Evolutionary conservation across 37 sponge, comb jelly and placozoan species (phyloP).

Genomic region (Diacarnus erythraeanus): DNA sequence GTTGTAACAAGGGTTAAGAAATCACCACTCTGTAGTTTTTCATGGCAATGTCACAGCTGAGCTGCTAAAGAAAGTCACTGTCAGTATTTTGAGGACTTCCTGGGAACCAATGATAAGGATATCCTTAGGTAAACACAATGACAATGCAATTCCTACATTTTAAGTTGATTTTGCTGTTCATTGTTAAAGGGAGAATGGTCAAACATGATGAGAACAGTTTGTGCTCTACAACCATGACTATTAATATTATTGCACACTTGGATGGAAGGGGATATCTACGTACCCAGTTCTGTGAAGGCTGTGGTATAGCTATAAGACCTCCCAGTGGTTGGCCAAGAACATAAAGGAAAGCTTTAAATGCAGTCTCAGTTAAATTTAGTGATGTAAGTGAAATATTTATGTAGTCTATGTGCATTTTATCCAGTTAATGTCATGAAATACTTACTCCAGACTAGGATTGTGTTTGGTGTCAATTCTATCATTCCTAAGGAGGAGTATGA

Average conservation of each 20-base stretch:
- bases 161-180: no score
- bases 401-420: constrained; percentile 48
- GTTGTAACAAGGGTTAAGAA: constrained; percentile 31
- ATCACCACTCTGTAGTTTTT: constrained; percentile 3
- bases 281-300: constrained; percentile 18
- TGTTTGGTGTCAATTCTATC: constrained; percentile 32
- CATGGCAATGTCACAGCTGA: constrained; percentile 24
- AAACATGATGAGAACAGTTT: no score
- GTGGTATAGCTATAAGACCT: neutral
- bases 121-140: constrained; percentile 33
- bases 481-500: constrained; percentile 36
- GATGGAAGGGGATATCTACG: no score
- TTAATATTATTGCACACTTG: no score
- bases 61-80: constrained; percentile 8
- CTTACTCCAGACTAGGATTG: neutral
- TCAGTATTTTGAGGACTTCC: constrained; percentile 55
- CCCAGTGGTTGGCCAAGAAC: constrained; percentile 38
- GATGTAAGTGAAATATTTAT: neutral
- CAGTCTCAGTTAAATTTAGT: constrained; percentile 41
- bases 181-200: no score
- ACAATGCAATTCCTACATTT: no score
- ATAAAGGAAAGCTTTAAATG: constrained; percentile 29
- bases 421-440: constrained; percentile 34
- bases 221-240: no score
- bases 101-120: constrained; percentile 42